Base-by-base conservation (phyloP, 2,888 invertebrate genomes). In the Drosophila nr. perissopoda region DNA sequence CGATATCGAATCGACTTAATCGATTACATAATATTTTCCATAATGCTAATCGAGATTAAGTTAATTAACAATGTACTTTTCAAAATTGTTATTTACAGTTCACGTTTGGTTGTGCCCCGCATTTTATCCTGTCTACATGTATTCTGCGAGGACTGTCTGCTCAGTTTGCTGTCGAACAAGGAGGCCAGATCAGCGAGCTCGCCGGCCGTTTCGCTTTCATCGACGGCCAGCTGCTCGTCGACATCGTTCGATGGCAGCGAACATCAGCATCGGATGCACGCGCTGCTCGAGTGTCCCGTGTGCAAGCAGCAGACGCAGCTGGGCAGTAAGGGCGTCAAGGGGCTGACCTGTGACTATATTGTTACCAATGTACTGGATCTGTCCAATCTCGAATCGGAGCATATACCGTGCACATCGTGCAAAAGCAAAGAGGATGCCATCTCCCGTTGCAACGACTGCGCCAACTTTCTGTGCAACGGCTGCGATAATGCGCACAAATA, bases 401-500 rank as follows among this genome's bases (percentile, higher is more conserved):
- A 95, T 76, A 94, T 96, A 81, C 96, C 96, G 77, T 99, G 99
- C 94, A 98, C 98, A 64, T 98, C 98, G 79, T 99, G 99, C 94
- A 99, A 98, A 92, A 97, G 98, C 88, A 98, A 98, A 94, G 98
- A 98, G 94, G 96, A 96, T 88, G 98, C 98, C 21, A 97, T 98
- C 59, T 98, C 98, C 16, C 95, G 98, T 73, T 99, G 99, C 94
- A 97, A 97, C 86, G 98, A 99, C 92, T 99, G 99, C 94, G 97
- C 98, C 91, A 98, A 98, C 93, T 97, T 98, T 92, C 94, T 99
- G 58, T 99, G 99, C 94, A 96, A 96, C 75, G 97, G 98, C 92
- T 99, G 99, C 94, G 98, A 98, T 90, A 97, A 97, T 48, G 99
- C 99, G 69, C 99, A 99, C 93, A 97, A 98, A 93, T 98, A 97